Evolutionary conservation across 1,140 invertebrate species (phyloP), one percentile per base, ranked within the genome.

Genomic region (Littorina saxatilis): DNA sequence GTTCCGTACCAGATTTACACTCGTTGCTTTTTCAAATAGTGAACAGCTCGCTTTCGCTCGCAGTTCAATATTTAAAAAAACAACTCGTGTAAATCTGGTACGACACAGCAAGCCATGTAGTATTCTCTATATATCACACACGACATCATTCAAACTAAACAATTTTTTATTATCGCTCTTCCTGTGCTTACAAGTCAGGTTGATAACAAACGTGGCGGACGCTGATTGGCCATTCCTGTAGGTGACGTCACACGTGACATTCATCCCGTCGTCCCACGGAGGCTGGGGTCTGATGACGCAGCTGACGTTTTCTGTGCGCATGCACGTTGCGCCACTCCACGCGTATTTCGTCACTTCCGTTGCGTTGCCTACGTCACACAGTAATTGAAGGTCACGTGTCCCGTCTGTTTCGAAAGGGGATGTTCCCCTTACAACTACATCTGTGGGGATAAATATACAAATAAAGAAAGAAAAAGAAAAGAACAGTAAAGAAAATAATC

Each of bases 381-480:
- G 23, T 27, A 63, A 29, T 5, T 29, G 61, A 29, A 63, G 61
- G n/a, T 63, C 61, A 32, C 61, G 61, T 13, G 61, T 29, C 5
- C 61, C 61, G 61, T 63, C 61, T 13, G 61, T 63, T n/a, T 63
- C 61, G 29, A 63, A 32, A 11, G 61, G 61, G 11, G 61, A 63
- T 11, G 61, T 4, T 23, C 23, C 61, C 32, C 29, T 63, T 27
- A 63, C 23, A 5, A 7, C 5, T 23, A n/a, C 27, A n/a, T 35
- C 55, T 2, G 7, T 40, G 55, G 79, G 81, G 35, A 29, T 52
- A 63, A 79, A 83, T 37, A 74, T 75, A 23, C 82, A 79, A 47
- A 78, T 80, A 0, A 32, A n/a, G n/a, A n/a, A n/a, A n/a, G n/a
- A n/a, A n/a, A n/a, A n/a, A n/a, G n/a, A n/a, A n/a, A n/a, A n/a